These are phyloP conservation scores for Ophiothrix spiculata DNA, from an alignment of 35 echinoderm and acorn worm genomes.

Conservation along the genomic window DNA sequence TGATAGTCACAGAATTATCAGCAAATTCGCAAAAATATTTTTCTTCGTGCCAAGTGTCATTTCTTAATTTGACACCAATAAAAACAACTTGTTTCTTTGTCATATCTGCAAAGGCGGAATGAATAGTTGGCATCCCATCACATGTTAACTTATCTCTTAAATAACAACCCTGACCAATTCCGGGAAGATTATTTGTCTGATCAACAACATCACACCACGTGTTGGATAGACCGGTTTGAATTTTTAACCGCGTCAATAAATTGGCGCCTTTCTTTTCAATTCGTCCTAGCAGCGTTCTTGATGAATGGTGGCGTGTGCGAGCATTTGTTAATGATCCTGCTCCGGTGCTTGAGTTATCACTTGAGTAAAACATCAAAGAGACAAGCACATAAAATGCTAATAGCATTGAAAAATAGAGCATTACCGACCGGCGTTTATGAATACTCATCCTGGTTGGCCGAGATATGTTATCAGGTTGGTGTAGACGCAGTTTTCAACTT, in stretches of 20 bases:
- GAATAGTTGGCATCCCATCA: conserved; percentile 71
- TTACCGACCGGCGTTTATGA: not conserved
- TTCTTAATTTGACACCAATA: conserved; percentile 48
- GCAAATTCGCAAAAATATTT: conserved; percentile 76
- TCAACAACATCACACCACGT: conserved; percentile 1
- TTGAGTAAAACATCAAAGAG: not conserved
- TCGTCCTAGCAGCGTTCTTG: not conserved
- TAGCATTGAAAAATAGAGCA: not conserved
- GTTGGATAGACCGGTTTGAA: not conserved
- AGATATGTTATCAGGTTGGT: too few relatives aligned
- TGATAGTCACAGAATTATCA: conserved; percentile 31
- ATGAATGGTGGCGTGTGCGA: not conserved
- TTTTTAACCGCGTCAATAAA: not conserved
- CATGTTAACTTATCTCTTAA: conserved; percentile 3
- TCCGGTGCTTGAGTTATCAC: not conserved
- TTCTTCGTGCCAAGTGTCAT: conserved; percentile 50
- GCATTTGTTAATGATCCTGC: not conserved
- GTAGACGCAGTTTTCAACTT: too few relatives aligned
- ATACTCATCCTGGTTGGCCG: not conserved
- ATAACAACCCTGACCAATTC: conserved; percentile 11
- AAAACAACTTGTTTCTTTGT: conserved; percentile 55
- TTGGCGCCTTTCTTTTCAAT: not conserved
- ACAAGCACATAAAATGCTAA: not conserved
- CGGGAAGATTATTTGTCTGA: not conserved
- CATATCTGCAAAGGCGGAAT: conserved; percentile 77